phyloP scores from a whole-genome alignment of 2,113 vertebrate genomes.

The Charadrius vociferus region DNA sequence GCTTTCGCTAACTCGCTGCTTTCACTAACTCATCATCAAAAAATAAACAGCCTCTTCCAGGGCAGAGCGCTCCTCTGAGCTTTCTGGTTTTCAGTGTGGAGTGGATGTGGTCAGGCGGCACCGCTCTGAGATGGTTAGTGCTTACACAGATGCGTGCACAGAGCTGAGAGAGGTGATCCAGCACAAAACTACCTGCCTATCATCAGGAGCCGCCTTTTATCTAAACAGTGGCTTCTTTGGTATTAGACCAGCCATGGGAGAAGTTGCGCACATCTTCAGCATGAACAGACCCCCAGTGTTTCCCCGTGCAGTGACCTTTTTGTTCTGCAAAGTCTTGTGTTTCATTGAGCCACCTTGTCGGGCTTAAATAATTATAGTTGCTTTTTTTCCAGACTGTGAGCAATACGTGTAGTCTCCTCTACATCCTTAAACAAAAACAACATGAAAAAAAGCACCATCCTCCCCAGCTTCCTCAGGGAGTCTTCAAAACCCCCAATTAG shows the following conservation, averaged over 20 bases:
- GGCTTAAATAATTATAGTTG: background rate
- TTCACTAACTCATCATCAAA: fast-evolving
- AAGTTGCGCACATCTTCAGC: background rate
- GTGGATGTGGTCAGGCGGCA: background rate
- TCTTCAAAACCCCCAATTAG: background rate
- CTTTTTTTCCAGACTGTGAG: background rate
- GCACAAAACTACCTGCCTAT: background rate
- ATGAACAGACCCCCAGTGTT: fast-evolving
- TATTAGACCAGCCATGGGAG: fast-evolving
- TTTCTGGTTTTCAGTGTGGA: background rate
- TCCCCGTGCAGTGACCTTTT: background rate
- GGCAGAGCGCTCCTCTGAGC: background rate
- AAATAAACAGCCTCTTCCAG: background rate
- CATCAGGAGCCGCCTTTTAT: fast-evolving
- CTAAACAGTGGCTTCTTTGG: fast-evolving
- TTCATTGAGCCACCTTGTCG: background rate
- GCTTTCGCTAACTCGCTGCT: fast-evolving
- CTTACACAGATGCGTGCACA: fast-evolving
- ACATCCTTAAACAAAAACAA: background rate
- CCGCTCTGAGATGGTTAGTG: background rate
- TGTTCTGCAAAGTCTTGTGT: background rate
- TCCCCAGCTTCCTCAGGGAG: background rate
- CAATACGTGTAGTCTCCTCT: background rate
- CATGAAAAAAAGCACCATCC: background rate
- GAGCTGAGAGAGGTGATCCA: background rate